These are phyloP conservation scores for Lasiurus borealis DNA, from an alignment of 2,113 vertebrate genomes.

Conservation along the genomic window DNA sequence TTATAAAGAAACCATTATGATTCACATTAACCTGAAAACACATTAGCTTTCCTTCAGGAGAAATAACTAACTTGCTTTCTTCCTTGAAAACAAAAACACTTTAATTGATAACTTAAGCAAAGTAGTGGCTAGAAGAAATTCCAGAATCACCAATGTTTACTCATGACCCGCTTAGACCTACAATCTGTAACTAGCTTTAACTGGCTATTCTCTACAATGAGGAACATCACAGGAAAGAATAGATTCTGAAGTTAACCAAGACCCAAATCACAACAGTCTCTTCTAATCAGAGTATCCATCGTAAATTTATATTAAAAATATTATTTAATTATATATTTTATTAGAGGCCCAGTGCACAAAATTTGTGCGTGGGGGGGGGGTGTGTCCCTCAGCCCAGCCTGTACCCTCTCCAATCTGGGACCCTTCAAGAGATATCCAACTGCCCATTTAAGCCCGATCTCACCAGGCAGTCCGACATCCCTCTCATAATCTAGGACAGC, in stretches of 20 bases:
- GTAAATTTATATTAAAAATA: constrained; percentile 27
- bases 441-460: too few species aligned
- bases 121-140: constrained; percentile 23
- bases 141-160: constrained; percentile 19
- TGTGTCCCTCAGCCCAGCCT: too few species aligned
- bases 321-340: neutral
- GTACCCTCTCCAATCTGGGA: too few species aligned
- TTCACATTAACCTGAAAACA: neutral
- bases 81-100: constrained; percentile 58
- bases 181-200: constrained; percentile 17
- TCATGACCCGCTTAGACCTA: constrained; percentile 27
- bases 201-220: neutral
- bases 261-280: constrained; percentile 5
- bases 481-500: too few species aligned
- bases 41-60: neutral
- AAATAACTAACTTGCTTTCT: constrained; percentile 39
- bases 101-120: constrained; percentile 26
- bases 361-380: too few species aligned
- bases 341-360: too few species aligned
- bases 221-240: neutral
- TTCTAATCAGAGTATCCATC: neutral
- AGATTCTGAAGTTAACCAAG: constrained; percentile 22
- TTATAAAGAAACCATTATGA: constrained; percentile 32
- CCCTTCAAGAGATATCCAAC: too few species aligned
- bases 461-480: too few species aligned